Evolutionary conservation across 2,888 invertebrate species (phyloP).

Genomic region (Cataglyphis rosenhaueri): DNA sequence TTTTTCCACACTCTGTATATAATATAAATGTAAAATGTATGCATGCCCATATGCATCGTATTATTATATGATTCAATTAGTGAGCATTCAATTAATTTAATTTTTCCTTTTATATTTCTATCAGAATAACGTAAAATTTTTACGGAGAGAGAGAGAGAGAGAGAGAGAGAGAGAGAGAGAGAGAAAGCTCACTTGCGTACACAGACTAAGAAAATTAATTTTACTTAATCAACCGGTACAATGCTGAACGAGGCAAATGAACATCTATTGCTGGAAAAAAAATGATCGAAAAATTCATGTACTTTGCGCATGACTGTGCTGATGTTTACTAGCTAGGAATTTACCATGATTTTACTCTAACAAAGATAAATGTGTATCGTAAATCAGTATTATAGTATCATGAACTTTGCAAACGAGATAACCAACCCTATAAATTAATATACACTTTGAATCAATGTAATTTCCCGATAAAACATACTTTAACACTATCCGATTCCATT

Average conservation of each 20-base stretch:
- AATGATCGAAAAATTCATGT: slow-evolving; percentile 1
- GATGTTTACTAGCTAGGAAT: slow-evolving; percentile 31
- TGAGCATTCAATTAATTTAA: not conserved
- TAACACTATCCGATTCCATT: not conserved
- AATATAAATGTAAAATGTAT: not conserved
- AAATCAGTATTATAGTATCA: slow-evolving; percentile 38
- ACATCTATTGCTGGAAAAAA: not conserved
- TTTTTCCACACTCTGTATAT: too few relatives aligned
- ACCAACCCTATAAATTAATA: slow-evolving; percentile 20
- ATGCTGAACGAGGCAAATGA: not conserved
- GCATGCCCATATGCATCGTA: not conserved
- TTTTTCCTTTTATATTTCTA: not conserved
- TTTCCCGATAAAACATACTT: not conserved
- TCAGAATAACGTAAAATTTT: not conserved
- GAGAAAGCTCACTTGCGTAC: not conserved
- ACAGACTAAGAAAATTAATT: not conserved
- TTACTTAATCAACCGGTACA: not conserved
- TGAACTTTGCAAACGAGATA: slow-evolving; percentile 24
- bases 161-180: not conserved
- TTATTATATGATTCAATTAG: not conserved
- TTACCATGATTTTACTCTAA: slow-evolving; percentile 31
- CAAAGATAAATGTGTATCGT: slow-evolving; percentile 45
- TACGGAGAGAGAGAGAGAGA: not conserved
- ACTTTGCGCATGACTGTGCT: not conserved
- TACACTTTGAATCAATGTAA: not conserved